A percentile compares a stretch with the other conserved stretches of the same genome.
Conservation (phyloP, 2,888 invertebrate genomes). For the Cerastis rubricosa region DNA sequence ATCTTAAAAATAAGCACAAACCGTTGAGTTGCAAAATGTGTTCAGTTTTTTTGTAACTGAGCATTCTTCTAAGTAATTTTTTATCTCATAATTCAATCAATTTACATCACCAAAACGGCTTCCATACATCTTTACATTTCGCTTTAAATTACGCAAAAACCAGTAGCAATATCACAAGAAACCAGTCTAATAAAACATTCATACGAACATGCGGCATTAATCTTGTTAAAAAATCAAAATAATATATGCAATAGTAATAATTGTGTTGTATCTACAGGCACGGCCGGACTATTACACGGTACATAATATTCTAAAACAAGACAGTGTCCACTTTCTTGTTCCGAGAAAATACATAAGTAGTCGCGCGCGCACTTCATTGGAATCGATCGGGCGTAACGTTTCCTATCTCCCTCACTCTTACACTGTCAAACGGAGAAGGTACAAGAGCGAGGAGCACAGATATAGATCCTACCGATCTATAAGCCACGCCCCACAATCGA, state of each 20-base stretch:
- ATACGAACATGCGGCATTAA: slow-evolving; percentile 42
- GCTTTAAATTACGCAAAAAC: slow-evolving; percentile 63
- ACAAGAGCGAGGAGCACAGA: slow-evolving; percentile 72
- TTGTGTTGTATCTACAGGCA: slow-evolving; percentile 38
- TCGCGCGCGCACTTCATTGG: slow-evolving; percentile 72
- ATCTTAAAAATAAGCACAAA: neutral
- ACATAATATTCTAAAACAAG: slow-evolving; percentile 64
- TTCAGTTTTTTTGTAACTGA: slow-evolving; percentile 33
- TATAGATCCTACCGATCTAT: slow-evolving; percentile 72
- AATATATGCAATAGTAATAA: slow-evolving; percentile 58
- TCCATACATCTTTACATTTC: slow-evolving; percentile 56
- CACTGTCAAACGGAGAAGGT: slow-evolving; percentile 16
- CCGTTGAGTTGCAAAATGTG: slow-evolving; percentile 17
- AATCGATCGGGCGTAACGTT: slow-evolving; percentile 82
- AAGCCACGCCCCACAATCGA: slow-evolving; percentile 86
- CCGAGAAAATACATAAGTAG: slow-evolving; percentile 73
- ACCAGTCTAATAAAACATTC: slow-evolving; percentile 62
- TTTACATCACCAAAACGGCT: slow-evolving; percentile 57
- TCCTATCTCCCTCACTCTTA: slow-evolving; percentile 74
- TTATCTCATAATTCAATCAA: slow-evolving; percentile 65
- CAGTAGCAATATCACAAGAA: slow-evolving; percentile 57
- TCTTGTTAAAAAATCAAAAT: slow-evolving; percentile 61
- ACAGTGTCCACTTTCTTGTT: slow-evolving; percentile 66
- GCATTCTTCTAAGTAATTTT: slow-evolving; percentile 60
- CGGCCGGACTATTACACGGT: slow-evolving; percentile 50